phyloP scores from a whole-genome alignment of 2,797 vertebrate genomes.

The Parotocinclus haroldoi region DNA sequence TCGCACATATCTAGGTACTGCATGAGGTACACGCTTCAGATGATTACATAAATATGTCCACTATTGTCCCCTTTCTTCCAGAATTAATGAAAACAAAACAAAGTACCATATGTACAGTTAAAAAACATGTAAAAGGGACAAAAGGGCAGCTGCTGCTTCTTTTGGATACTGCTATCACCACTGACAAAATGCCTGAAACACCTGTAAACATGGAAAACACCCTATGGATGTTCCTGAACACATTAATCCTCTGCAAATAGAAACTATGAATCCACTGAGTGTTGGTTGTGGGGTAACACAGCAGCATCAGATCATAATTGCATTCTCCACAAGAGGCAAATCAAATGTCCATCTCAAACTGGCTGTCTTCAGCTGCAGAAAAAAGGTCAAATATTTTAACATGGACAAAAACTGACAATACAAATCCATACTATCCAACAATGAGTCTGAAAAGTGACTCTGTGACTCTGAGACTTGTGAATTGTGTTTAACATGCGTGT shows the following conservation, averaged over 20 bases:
- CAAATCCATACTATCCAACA: too few relatives aligned
- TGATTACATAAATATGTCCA: background rate
- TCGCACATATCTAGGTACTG: background rate
- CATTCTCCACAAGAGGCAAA: conserved; percentile 74
- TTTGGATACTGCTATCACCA: conserved; percentile 23
- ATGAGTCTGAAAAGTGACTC: too few relatives aligned
- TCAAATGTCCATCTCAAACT: conserved; percentile 84
- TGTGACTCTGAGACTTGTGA: too few relatives aligned
- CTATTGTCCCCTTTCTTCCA: background rate
- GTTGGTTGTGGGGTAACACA: conserved; percentile 58
- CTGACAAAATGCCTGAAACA: conserved; percentile 26
- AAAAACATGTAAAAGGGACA: conserved; percentile 59
- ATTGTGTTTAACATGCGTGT: too few relatives aligned
- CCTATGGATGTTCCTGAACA: conserved; percentile 37
- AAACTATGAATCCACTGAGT: conserved; percentile 55
- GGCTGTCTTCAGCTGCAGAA: conserved; percentile 69
- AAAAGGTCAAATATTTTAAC: background rate
- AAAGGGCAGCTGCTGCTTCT: conserved; percentile 43
- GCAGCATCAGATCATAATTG: conserved; percentile 53
- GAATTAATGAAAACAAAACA: conserved; percentile 51
- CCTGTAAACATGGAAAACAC: conserved; percentile 38
- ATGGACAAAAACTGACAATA: background rate
- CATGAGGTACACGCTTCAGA: background rate
- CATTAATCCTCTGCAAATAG: conserved; percentile 52
- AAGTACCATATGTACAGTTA: conserved; percentile 62